A percentile compares a stretch with the other conserved stretches of the same genome.
phyloP scores from a whole-genome alignment of 2,888 invertebrate genomes.

The Meliscaeva auricollis region DNA sequence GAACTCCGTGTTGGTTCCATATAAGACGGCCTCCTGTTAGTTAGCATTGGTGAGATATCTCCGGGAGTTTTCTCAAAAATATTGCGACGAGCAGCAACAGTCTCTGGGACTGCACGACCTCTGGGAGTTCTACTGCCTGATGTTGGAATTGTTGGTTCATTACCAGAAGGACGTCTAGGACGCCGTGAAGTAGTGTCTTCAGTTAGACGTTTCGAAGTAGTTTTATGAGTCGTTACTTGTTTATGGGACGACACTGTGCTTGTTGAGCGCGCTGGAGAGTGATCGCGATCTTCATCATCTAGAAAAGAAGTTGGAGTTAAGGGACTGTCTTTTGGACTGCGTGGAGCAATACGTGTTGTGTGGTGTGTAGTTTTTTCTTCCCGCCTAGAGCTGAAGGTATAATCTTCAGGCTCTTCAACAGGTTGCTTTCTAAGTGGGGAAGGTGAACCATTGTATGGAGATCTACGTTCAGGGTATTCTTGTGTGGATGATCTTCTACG shows the following conservation, averaged over 20 bases:
- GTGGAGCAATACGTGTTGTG: slow-evolving; percentile 61
- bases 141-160: slow-evolving; percentile 56
- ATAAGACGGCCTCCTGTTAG: slow-evolving; percentile 81
- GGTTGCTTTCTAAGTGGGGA: slow-evolving; percentile 56
- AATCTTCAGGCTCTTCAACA: slow-evolving; percentile 65
- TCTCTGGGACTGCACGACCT: slow-evolving; percentile 77
- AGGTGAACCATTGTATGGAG: slow-evolving; percentile 58
- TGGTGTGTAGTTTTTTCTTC: slow-evolving; percentile 67
- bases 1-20: slow-evolving; percentile 84
- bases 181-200: slow-evolving; percentile 51
- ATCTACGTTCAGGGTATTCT: slow-evolving; percentile 59
- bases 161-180: slow-evolving; percentile 54
- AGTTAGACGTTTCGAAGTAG: slow-evolving; percentile 38
- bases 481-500: slow-evolving; percentile 58
- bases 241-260: slow-evolving; percentile 66
- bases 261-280: slow-evolving; percentile 67
- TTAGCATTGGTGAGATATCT: slow-evolving; percentile 58
- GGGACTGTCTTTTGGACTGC: slow-evolving; percentile 65
- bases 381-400: slow-evolving; percentile 61
- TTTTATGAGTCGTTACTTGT: slow-evolving; percentile 41
- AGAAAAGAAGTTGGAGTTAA: slow-evolving; percentile 55
- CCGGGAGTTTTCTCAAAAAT: slow-evolving; percentile 80
- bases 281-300: slow-evolving; percentile 63
- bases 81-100: slow-evolving; percentile 81
- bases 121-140: slow-evolving; percentile 39